Conservation (phyloP, 53 echinoderm and acorn worm genomes). For the Patiria pectinifera region DNA sequence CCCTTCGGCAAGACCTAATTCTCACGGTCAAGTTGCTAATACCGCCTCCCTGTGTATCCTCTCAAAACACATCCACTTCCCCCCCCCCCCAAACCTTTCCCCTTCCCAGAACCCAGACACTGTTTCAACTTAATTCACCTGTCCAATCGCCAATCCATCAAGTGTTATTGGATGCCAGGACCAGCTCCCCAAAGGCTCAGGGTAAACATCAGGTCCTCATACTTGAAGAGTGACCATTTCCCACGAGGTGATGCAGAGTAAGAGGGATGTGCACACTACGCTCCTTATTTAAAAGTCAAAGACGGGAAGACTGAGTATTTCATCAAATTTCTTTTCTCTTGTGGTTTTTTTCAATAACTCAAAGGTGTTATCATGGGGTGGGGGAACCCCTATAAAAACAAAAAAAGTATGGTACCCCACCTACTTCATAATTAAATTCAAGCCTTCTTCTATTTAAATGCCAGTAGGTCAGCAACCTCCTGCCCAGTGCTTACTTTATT, state of each 20-base stretch:
- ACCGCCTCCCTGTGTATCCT: not conserved
- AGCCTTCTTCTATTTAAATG: no score
- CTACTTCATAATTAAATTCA: no score
- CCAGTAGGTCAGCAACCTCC: no score
- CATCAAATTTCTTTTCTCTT: no score
- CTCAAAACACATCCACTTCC: not conserved
- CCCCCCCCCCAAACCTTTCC: not conserved
- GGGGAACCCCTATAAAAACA: no score
- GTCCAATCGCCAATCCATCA: not conserved
- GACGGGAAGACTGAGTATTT: not conserved
- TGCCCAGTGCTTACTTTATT: no score
- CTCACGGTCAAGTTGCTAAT: not conserved
- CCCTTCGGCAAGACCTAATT: not conserved
- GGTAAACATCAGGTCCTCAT: conserved; percentile 4
- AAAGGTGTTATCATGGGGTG: no score
- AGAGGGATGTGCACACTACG: not conserved
- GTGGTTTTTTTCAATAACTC: no score
- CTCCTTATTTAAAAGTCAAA: not conserved
- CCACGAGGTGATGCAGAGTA: not conserved
- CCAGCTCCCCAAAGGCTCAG: conserved; percentile 1
- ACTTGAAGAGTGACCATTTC: not conserved
- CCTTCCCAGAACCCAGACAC: not conserved
- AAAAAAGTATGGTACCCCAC: no score
- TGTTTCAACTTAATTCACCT: conserved; percentile 19
- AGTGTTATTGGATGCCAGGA: not conserved